These are phyloP conservation scores for Gryllus bimaculatus DNA, from an alignment of 1,140 invertebrate genomes.

Conservation along the genomic window DNA sequence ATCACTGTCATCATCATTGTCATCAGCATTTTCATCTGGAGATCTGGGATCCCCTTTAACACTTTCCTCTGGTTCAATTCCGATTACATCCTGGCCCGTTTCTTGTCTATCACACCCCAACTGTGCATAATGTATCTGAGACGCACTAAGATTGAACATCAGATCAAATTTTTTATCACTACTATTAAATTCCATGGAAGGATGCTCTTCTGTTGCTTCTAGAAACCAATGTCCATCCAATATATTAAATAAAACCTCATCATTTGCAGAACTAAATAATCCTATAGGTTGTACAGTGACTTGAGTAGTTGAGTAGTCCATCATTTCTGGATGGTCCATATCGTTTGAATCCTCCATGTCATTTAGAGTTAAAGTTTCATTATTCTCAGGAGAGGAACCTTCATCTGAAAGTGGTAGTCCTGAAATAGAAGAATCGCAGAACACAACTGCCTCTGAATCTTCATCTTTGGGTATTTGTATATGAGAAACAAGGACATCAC, in stretches of 20 bases:
- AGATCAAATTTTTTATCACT: not conserved
- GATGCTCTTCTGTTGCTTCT: not conserved
- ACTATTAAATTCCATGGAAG: not conserved
- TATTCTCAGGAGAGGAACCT: not conserved
- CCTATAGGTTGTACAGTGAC: no score
- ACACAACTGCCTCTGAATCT: not conserved
- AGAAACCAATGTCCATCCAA: no score
- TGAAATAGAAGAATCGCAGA: not conserved
- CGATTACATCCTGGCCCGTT: no score
- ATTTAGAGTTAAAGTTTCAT: not conserved
- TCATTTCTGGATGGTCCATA: not conserved
- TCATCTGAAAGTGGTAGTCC: not conserved
- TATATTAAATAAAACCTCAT: no score
- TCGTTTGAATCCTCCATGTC: not conserved
- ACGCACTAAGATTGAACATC: no score
- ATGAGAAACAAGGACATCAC: not conserved
- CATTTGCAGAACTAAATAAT: no score
- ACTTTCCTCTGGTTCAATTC: no score
- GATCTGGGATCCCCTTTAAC: no score
- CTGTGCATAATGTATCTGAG: no score
- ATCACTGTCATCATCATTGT: no score
- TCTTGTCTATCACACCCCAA: no score
- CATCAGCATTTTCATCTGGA: no score
- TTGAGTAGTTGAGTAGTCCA: not conserved
- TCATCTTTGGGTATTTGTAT: not conserved